Evolutionary conservation across 2,888 invertebrate species (phyloP).

Genomic region (Scaptomyza parva): DNA sequence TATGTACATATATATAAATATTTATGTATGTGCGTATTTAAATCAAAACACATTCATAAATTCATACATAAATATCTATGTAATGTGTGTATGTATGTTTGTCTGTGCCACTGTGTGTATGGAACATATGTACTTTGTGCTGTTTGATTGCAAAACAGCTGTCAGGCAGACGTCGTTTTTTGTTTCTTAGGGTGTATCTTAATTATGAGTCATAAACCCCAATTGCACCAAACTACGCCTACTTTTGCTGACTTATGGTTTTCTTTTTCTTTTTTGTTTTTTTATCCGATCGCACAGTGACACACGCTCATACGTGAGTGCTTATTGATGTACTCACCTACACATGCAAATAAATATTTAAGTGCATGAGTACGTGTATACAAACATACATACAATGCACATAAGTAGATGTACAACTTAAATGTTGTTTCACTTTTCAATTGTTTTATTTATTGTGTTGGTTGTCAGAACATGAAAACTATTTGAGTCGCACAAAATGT

Average conservation of each 20-base stretch:
- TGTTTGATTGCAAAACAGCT: conserved; percentile 67
- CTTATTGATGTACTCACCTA: conserved; percentile 58
- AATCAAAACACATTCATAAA: conserved; percentile 26
- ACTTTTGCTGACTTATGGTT: conserved; percentile 55
- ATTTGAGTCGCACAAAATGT: conserved; percentile 57
- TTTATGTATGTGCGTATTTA: conserved; percentile 25
- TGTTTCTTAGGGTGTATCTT: conserved; percentile 64
- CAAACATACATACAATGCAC: conserved; percentile 10
- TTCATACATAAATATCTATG: conserved; percentile 27
- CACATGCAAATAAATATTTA: conserved; percentile 40
- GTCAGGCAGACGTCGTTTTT: conserved; percentile 51
- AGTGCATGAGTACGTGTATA: conserved; percentile 42
- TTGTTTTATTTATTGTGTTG: conserved; percentile 33
- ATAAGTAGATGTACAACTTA: conserved; percentile 14
- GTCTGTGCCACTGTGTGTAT: conserved; percentile 22
- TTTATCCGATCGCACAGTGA: conserved; percentile 63
- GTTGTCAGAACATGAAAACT: conserved; percentile 47
- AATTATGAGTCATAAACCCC: conserved; percentile 73
- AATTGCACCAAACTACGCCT: conserved; percentile 70
- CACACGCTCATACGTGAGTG: conserved; percentile 34
- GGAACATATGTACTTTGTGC: conserved; percentile 46
- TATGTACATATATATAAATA: conserved; percentile 46
- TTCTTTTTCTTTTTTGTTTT: conserved; percentile 39
- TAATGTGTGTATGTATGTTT: conserved; percentile 22
- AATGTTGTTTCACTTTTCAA: conserved; percentile 19